Base-by-base conservation (phyloP, 2,888 invertebrate species). In the Drosophila maculinotata region DNA sequence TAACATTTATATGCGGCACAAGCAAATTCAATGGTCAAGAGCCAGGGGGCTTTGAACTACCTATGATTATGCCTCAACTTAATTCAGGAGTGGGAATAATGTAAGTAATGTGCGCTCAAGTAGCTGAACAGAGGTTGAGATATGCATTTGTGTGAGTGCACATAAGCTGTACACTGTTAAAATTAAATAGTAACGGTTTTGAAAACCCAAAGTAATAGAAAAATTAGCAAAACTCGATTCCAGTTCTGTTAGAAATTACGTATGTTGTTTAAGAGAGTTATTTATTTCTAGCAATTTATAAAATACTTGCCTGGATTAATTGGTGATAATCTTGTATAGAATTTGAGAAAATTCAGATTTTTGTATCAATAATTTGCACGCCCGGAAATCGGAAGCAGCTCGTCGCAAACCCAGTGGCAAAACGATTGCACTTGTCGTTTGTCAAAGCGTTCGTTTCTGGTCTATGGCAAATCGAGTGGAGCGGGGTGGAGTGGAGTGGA, bases 391-490 rank as follows among this genome's bases (percentile, higher is more conserved):
- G 70, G 60, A 68, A 70, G 25, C 60, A 28, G 45, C 7, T 63
- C 52, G 52, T 52, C 48, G 48, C 26, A 35, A 57, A 25, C 45
- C 36, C 45, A 48, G 54, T 67, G 74, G 47, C 57, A 57, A 72
- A 20, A 36, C 52, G 47, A 60, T 77, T 66, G 73, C 73, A 73
- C 53, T 73, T 52, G 51, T 39, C 77, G 66, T 70, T 58, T 48
- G 65, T 76, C 76, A 71, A 30, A 52, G 64, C 23, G 70, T n/a
- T n/a, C n/a, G 12, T 57, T 66, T 57, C 67, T 54, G 72, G 53
- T 72, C 49, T 39, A 54, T 5, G 25, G 73, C 51, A 80, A 69
- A 79, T 66, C 72, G 72, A 56, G 47, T 77, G 58, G 41, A 39
- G 54, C n/a, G n/a, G n/a, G n/a, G n/a, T n/a, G n/a, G 72, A 56